Base-by-base conservation (phyloP, 2,113 vertebrate species). In the Odobenus rosmarus region DNA sequence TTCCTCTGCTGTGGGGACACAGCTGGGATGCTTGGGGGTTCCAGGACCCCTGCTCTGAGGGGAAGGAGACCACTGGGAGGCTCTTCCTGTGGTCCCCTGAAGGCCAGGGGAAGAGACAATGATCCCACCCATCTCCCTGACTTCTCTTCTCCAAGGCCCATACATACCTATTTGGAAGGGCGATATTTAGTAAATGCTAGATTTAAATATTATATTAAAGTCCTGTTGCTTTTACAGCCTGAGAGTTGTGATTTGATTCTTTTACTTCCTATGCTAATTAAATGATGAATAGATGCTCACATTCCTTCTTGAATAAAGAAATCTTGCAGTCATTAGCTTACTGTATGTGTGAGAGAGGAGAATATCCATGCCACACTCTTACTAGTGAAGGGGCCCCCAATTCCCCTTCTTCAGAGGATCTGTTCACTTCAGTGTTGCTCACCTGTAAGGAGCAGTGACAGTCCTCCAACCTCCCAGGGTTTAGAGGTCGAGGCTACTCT, bases 101-200 rank as follows among this genome's bases (percentile, higher is more conserved):
- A 83, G 14, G 98, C 84, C 99, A 99, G 62, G 99, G 99, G 98
- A 99, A 99, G 96, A 99, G 99, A 99, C 99, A 99, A 97, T 18
- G 96, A 59, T 19, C 21, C n/a, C 97, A 88, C 51, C 59, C n/a
- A 28, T 46, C 59, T 77, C n/a, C 46, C 55, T 62, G 36, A 49
- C 28, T 19, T 26, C 24, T 24, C 51, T 19, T 26, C 16, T 24
- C 36, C 59, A 51, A 57, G 8, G 12, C 26, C 23, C 24, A 3
- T 82, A 93, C 97, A 97, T 97, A 95, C 95, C 77, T 64, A 51
- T 88, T 74, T 76, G 19, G 42, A 72, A 7, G 39, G 42, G 0
- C 95, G 89, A 57, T 98, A 98, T 99, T 99, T 99, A 98, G 97
- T 96, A 94, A 81, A 62, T 74, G 76, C 96, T 9, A 82, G 79